Conservation (phyloP, 92 coral and sea anemone genomes). For the Heliopora coerulea region DNA sequence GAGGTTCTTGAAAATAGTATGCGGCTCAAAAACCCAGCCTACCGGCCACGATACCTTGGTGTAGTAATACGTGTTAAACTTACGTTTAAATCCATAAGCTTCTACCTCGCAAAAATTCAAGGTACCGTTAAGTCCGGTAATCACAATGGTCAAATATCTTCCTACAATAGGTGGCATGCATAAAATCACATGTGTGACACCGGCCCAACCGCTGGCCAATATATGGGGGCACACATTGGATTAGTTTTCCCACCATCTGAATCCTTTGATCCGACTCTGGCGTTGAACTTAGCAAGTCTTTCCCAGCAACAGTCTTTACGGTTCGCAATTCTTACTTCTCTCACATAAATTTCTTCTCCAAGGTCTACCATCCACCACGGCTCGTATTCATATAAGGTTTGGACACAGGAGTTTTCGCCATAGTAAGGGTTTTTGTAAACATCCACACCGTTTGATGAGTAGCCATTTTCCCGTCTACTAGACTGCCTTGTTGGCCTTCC, state of each 20-base stretch:
- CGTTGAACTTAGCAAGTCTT: not conserved
- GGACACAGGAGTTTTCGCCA: not conserved
- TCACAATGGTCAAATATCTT: not conserved
- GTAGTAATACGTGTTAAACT: not conserved
- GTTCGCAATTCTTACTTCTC: constrained; percentile 9
- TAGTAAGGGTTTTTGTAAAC: not conserved
- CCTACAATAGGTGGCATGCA: not conserved
- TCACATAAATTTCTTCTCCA: constrained; percentile 1
- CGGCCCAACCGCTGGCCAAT: not conserved
- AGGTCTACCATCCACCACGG: constrained; percentile 2
- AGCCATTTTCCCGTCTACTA: not conserved
- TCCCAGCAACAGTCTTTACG: constrained; percentile 10
- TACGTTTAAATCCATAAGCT: constrained; percentile 2
- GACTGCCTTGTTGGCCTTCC: constrained; percentile 24
- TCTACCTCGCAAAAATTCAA: constrained; percentile 15
- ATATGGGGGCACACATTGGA: not conserved
- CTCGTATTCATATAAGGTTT: not conserved
- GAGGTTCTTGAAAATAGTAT: no score
- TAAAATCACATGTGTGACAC: not conserved
- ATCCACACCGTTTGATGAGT: constrained; percentile 6
- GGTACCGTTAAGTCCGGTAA: not conserved
- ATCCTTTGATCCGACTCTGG: not conserved
- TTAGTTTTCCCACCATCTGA: not conserved
- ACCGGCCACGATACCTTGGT: no score
- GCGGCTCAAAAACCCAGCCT: no score